Base-by-base conservation (phyloP, 2,888 invertebrate species). In the Podotricha telesiphe region DNA sequence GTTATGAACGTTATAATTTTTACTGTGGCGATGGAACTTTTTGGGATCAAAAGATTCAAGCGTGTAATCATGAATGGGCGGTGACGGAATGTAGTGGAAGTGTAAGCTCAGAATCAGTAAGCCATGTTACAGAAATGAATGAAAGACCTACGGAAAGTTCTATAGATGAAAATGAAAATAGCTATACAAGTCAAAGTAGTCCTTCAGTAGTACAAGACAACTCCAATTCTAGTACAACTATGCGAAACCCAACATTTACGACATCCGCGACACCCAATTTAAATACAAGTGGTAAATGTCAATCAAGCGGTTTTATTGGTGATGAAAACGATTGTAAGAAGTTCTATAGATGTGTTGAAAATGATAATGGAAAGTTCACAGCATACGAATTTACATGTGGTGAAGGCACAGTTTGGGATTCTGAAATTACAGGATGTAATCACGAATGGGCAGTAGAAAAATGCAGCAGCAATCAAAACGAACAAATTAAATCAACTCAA, bases 321-420 rank as follows among this genome's bases (percentile, higher is more conserved):
- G 76, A 79, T 55, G 48, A 59, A 45, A 67, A 73, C 17, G 70
- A 78, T 48, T 79, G 79, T 56, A 76, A 70, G 42, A 78, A 76
- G 65, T 79, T 79, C 65, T 79, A 78, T 53, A 75, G 79, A 66
- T 79, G 79, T 61, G 75, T 79, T 51, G 75, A 94, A 70, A 94
- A 94, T 76, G 94, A 94, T n/a, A 93, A 91, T 66, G 94, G 94
- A 17, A 92, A 93, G 13, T 95, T 87, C 71, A 93, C 85, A 11
- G 93, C 91, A 80, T 94, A 94, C 78, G 94, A 95, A 63, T 96
- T 96, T 78, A 88, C 89, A 45, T 96, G 96, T 79, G 95, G 94
- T 1, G 94, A 95, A 70, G 96, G 95, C 42, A 95, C 95, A 3
- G 94, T 94, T 22, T 95, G 95, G 94, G 95, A 95, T 84, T 81